Conservation (phyloP, 2,888 invertebrate genomes). For the Syrphus vitripennis region DNA sequence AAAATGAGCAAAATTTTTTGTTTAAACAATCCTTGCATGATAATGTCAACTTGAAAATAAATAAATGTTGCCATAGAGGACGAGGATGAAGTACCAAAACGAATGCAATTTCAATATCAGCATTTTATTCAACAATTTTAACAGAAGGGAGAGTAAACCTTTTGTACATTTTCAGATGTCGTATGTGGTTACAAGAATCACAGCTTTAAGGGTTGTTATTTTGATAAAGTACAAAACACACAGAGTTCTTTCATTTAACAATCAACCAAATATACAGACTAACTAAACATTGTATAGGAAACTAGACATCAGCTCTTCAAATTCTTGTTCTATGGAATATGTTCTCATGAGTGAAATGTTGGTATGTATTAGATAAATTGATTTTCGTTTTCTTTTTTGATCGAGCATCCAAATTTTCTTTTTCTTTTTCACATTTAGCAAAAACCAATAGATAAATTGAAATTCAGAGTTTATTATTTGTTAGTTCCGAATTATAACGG, state of each 20-base stretch:
- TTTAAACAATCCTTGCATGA: conserved; percentile 31
- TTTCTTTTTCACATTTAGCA: too few relatives aligned
- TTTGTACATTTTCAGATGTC: neutral
- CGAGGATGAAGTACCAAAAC: conserved; percentile 41
- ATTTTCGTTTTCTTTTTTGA: too few relatives aligned
- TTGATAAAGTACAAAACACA: neutral
- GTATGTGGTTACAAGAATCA: conserved; percentile 26
- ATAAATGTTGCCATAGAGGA: neutral
- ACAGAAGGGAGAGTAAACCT: neutral
- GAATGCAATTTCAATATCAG: conserved; percentile 60
- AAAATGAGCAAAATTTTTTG: conserved; percentile 42
- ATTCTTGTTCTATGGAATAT: too few relatives aligned
- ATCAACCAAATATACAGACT: neutral
- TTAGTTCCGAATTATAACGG: too few relatives aligned
- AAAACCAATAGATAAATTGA: too few relatives aligned
- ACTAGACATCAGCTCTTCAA: too few relatives aligned
- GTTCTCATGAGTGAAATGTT: too few relatives aligned
- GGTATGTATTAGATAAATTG: too few relatives aligned
- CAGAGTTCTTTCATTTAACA: neutral
- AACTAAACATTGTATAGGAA: too few relatives aligned
- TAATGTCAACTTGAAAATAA: conserved; percentile 42
- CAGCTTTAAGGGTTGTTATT: conserved; percentile 16
- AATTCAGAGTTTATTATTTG: too few relatives aligned
- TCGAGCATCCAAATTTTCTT: too few relatives aligned
- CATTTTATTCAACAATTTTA: conserved; percentile 7